Evolutionary conservation across 2,113 vertebrate genomes (phyloP), one percentile per base, ranked within the genome.

Genomic region (Rhinoptilus africanus): DNA sequence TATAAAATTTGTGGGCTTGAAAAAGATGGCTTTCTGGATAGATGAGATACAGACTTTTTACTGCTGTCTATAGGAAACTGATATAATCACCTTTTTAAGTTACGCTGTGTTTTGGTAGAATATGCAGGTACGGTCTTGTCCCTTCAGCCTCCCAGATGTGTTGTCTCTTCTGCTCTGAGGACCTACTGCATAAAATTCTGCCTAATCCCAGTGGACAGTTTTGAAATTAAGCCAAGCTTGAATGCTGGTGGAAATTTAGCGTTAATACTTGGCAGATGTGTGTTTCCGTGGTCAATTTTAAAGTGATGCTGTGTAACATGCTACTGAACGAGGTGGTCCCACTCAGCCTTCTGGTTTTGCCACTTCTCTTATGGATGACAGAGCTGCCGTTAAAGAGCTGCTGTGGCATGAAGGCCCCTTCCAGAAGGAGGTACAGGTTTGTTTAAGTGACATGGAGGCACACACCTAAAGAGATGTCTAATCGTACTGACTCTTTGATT

Each of bases 311-410:
- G 24, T 37, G 12, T n/a, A 37, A 56, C 28, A 22, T 41, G 47
- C 71, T 57, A 0, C 22, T 3, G 4, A 28, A 90, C 54, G 69
- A 54, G 10, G 6, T 37, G 48, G 34, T 83, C 21, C 28, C 11
- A 6, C 57, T 59, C 43, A 74, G 27, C 18, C n/a, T 67, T 62
- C 37, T 75, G 37, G 6, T 63, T 82, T 85, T 95, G 60, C 41
- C 8, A 1, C 4, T 3, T 74, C 21, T 66, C 30, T 34, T 45
- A 5, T 0, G 8, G 57, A 37, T 76, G 23, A 39, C 26, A n/a
- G 57, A 75, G 22, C 23, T 79, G 37, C 60, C 13, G 37, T 39
- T 56, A 28, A 35, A 63, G 43, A 76, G n/a, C 32, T 82, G 43
- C 68, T 80, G 21, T 45, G 43, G 45, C 27, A 37, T 21, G 20